Conservation (phyloP, 2,113 vertebrate genomes). For the Dicrurus megarhynchus region DNA sequence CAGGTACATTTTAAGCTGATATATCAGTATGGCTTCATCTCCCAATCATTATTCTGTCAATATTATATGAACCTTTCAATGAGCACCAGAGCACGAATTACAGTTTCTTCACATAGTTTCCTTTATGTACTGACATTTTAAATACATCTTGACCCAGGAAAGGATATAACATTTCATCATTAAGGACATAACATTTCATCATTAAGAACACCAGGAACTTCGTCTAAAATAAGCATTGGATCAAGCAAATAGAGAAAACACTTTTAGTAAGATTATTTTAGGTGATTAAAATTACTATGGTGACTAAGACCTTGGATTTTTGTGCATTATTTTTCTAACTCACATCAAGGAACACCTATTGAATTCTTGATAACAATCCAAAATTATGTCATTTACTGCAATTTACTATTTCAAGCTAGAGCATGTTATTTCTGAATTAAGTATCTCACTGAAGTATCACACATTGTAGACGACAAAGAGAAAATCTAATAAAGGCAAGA, state of each 20-base stretch:
- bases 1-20: background rate
- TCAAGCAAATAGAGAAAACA: background rate
- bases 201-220: background rate
- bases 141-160: background rate
- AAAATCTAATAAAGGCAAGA: background rate
- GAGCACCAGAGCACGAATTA: background rate
- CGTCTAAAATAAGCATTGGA: background rate
- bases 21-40: background rate
- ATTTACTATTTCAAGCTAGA: background rate
- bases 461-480: background rate
- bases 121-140: background rate
- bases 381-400: background rate
- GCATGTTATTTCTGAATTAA: background rate
- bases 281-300: background rate
- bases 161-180: background rate
- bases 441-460: background rate
- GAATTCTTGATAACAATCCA: background rate
- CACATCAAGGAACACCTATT: background rate
- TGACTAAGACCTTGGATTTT: background rate
- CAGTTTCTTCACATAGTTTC: background rate
- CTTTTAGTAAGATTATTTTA: background rate
- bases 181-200: background rate
- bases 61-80: background rate
- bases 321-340: background rate
- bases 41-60: background rate